Evolutionary conservation across 2,888 invertebrate species (phyloP).

Genomic region (Sminthurides aquaticus): DNA sequence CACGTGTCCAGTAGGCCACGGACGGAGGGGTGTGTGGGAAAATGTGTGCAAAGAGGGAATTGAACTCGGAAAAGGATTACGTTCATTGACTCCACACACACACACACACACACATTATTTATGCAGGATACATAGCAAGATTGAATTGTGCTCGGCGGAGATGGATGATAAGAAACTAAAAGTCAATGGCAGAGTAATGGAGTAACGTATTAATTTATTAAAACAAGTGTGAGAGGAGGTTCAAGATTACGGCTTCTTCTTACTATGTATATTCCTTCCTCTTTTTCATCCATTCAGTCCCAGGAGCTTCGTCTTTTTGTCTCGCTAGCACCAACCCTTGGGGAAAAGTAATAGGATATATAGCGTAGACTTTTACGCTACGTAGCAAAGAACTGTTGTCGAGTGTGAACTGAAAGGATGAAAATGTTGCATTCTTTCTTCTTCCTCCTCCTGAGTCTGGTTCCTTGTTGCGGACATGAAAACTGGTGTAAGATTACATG

Average conservation of each 20-base stretch:
- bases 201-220: neutral
- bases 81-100: neutral
- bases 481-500: neutral
- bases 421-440: neutral
- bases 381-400: too few species aligned
- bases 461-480: neutral
- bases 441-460: neutral
- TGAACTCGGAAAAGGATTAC: neutral
- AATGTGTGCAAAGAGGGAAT: neutral
- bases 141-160: neutral
- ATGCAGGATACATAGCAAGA: neutral
- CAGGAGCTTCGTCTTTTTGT: too few species aligned
- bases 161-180: neutral
- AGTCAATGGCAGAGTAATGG: neutral
- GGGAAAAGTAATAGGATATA: too few species aligned
- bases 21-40: too few species aligned
- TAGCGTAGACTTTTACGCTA: too few species aligned
- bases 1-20: neutral
- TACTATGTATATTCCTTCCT: too few species aligned
- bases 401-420: too few species aligned
- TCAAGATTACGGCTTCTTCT: too few species aligned
- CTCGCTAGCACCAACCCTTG: too few species aligned
- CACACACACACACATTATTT: neutral
- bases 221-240: neutral
- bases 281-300: too few species aligned